Base-by-base conservation (phyloP, 2,888 invertebrate species). In the Caenorhabditis doughertyi region DNA sequence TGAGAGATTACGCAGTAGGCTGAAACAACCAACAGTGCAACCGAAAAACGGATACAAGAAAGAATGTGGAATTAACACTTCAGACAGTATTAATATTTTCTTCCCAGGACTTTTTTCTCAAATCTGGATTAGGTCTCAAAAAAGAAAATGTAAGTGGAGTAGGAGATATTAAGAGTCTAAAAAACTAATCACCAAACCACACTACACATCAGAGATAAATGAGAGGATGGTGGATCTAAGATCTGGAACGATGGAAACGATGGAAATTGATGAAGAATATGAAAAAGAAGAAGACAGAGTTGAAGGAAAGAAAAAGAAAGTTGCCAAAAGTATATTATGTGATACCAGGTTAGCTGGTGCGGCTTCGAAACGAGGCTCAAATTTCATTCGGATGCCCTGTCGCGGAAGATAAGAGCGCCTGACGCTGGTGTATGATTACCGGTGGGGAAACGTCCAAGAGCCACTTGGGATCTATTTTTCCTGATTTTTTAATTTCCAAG, bases 381-480 rank as follows among this genome's bases (percentile, higher is more conserved):
- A 77, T 82, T 82, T 82, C 82, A 82, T 82, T 81, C 74, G 70
- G 80, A 68, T 73, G 73, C 67, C 58, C 74, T 81, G 81, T 74
- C 68, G 68, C 70, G 81, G 81, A 74, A 81, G 68, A 81, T 74
- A 81, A 64, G 73, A 81, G 81, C 81, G 76, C 74, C 83, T 83
- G 83, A 73, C 83, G 83, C 83, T 70, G 83, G 83, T 83, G 79
- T 83, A 83, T 83, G 73, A 83, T 83, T 83, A 83, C 83, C 83
- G 65, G 73, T 68, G 79, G 79, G 58, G 56, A 70, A 68, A 55
- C 51, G 67, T 58, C 77, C 77, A 60, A 68, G 60, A 35, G 64
- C 25, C 55, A 62, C 77, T 25, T 77, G 77, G 77, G 77, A 67
- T 70, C 77, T 51, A 35, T 51, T 65, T 56, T 51, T 39, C 58